phyloP scores from a whole-genome alignment of 2,113 vertebrate genomes.

The Laterallus jamaicensis region DNA sequence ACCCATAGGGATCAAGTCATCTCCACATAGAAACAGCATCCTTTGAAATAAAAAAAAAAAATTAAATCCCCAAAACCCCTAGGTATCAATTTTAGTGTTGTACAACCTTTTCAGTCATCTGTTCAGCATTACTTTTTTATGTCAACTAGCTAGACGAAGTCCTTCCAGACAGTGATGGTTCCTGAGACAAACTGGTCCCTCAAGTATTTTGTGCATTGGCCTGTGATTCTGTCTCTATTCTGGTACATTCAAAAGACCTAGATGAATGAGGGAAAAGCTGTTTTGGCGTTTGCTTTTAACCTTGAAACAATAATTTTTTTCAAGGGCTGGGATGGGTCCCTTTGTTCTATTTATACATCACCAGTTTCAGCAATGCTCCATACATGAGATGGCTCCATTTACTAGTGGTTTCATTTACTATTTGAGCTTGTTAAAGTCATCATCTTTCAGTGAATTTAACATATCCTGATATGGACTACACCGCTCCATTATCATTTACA shows the following conservation, averaged over 20 bases:
- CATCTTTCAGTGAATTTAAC: neutral
- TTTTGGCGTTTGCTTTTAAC: slow-evolving; percentile 7
- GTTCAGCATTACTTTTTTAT: neutral
- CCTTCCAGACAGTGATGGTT: neutral
- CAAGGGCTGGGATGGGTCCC: neutral
- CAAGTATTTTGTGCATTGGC: neutral
- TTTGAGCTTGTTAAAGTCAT: neutral
- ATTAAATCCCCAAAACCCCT: neutral
- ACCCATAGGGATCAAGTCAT: too few relatives aligned
- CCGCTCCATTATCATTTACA: neutral
- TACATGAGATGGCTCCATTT: neutral
- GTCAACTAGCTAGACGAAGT: neutral
- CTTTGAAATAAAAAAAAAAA: slow-evolving; percentile 11
- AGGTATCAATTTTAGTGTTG: neutral
- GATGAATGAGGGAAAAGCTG: neutral
- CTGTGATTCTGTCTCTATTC: slow-evolving; percentile 6
- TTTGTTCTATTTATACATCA: slow-evolving; percentile 12
- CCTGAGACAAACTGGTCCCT: slow-evolving; percentile 22
- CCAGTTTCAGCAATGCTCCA: neutral
- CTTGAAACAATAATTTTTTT: slow-evolving; percentile 4
- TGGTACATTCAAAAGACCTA: slow-evolving; percentile 9
- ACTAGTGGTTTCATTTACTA: neutral
- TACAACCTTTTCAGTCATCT: slow-evolving; percentile 12
- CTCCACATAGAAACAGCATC: neutral
- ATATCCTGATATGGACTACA: neutral